Percentiles rank a stretch among this genome's conserved stretches.
Conservation (phyloP, 1,140 invertebrate genomes). For the Zaprionus kolodkinae region DNA sequence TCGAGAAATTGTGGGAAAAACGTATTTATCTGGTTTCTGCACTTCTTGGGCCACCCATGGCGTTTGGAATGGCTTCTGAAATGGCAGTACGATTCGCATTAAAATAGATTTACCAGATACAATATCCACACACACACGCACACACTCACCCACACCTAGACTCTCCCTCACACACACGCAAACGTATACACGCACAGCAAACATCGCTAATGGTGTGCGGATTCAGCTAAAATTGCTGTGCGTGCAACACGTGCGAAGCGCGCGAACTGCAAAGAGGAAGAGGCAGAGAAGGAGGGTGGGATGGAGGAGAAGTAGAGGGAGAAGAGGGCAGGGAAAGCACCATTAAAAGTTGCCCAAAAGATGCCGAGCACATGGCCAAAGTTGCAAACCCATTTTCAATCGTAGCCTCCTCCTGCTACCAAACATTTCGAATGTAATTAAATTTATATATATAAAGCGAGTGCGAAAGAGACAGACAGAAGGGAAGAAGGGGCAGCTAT, state of each 20-base stretch:
- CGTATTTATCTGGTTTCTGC: constrained; percentile 19
- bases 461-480: background rate
- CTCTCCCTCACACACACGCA: background rate
- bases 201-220: constrained; percentile 28
- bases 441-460: constrained; percentile 32
- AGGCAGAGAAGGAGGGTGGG: background rate
- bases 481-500: background rate
- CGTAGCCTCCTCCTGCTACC: background rate
- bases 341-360: constrained; percentile 33
- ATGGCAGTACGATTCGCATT: constrained; percentile 40
- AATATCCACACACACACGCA: constrained; percentile 35
- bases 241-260: constrained; percentile 47
- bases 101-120: constrained; percentile 49
- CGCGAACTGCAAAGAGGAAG: background rate
- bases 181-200: background rate
- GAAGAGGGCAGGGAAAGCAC: background rate
- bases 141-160: no score
- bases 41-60: constrained; percentile 42
- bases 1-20: background rate
- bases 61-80: constrained; percentile 42
- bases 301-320: no score
- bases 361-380: constrained; percentile 23
- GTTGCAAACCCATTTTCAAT: constrained; percentile 38
- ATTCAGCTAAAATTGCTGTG: constrained; percentile 33
- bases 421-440: constrained; percentile 38